Conservation (phyloP, 2,888 invertebrate genomes). For the Tetragonisca angustula region DNA sequence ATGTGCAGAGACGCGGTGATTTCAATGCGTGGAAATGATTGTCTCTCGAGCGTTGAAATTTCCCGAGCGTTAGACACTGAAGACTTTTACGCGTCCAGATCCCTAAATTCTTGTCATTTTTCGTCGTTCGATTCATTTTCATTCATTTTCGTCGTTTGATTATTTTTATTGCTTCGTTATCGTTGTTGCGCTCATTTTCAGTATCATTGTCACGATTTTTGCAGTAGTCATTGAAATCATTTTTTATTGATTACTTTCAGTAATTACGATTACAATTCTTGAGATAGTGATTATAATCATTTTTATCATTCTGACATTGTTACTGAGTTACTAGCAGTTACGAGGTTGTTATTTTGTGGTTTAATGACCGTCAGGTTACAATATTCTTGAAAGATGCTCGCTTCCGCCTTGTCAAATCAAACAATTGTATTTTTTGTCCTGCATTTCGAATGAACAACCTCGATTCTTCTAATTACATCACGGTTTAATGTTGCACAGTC, state of each 20-base stretch:
- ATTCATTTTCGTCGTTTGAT: too few species aligned
- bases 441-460: not conserved
- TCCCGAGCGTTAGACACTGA: not conserved
- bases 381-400: not conserved
- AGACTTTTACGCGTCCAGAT: not conserved
- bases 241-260: too few species aligned
- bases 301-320: not conserved
- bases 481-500: not conserved
- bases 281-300: too few species aligned
- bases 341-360: not conserved
- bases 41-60: not conserved
- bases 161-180: too few species aligned
- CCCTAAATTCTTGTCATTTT: not conserved
- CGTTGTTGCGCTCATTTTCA: too few species aligned
- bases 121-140: not conserved
- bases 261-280: too few species aligned
- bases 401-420: not conserved
- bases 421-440: not conserved
- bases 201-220: too few species aligned
- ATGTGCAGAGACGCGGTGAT: conserved; percentile 1
- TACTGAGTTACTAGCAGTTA: not conserved
- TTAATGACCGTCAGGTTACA: too few species aligned
- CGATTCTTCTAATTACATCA: not conserved
- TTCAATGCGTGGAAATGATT: conserved; percentile 18
- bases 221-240: too few species aligned